phyloP scores from a whole-genome alignment of 2,113 vertebrate genomes.

The Oreochromis aureus region DNA sequence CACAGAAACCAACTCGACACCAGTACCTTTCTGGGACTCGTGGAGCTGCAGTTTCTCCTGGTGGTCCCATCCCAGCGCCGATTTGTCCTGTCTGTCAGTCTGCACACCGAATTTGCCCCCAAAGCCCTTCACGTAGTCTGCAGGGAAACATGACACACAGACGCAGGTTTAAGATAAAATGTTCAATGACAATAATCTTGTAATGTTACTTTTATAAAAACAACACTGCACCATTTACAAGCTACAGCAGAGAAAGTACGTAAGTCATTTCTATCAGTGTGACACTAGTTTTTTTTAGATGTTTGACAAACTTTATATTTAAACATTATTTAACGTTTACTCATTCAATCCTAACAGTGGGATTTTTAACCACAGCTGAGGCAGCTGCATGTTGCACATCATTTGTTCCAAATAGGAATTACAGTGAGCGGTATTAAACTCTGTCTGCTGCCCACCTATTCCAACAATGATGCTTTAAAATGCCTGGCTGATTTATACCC shows the following conservation, averaged over 20 bases:
- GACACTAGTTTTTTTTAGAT: background rate
- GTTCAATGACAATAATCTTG: background rate
- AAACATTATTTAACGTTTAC: background rate
- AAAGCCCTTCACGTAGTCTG: slow-evolving; percentile 95
- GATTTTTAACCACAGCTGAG: background rate
- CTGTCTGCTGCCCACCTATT: background rate
- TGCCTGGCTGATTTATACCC: background rate
- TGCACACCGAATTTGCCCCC: slow-evolving; percentile 98
- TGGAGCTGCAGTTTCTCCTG: slow-evolving; percentile 95
- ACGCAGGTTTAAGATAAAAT: background rate
- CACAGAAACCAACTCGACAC: background rate
- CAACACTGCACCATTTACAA: background rate
- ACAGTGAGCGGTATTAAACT: background rate
- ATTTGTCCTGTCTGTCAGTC: slow-evolving; percentile 94
- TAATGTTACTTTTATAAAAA: background rate
- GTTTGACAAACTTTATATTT: background rate
- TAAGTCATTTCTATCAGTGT: accelerated
- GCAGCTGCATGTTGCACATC: background rate
- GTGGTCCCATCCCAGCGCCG: slow-evolving; percentile 95
- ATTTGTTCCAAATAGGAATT: background rate
- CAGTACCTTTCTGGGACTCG: slow-evolving; percentile 92
- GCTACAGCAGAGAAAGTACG: background rate
- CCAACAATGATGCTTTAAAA: background rate
- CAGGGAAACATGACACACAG: background rate
- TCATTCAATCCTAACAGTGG: accelerated